Percentiles rank a stretch among this genome's conserved stretches.
phyloP scores from a whole-genome alignment of 2,888 invertebrate species.

The Chydorus sphaericus region DNA sequence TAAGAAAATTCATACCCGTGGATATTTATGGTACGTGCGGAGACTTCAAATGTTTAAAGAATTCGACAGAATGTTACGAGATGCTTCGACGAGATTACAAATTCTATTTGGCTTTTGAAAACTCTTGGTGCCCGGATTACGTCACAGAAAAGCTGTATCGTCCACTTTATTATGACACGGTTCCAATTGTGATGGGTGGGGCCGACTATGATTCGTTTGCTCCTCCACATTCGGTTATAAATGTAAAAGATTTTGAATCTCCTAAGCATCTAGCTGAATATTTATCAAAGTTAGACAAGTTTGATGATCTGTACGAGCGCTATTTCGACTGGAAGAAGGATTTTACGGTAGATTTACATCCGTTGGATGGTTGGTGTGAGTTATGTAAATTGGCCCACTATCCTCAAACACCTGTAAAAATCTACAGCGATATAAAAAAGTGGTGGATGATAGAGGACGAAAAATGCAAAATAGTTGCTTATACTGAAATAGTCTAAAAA shows the following conservation, averaged over 20 bases:
- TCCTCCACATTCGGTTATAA: conserved; percentile 81
- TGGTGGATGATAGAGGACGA: conserved; percentile 10
- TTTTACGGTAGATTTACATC: neutral
- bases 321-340: conserved; percentile 73
- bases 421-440: neutral
- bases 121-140: conserved; percentile 90
- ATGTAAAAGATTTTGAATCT: conserved; percentile 78
- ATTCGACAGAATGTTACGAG: neutral
- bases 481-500: too few relatives aligned
- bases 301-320: conserved; percentile 80
- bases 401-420: neutral
- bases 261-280: conserved; percentile 76
- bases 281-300: conserved; percentile 66
- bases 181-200: conserved; percentile 94
- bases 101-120: conserved; percentile 93
- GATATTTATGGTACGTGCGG: conserved; percentile 90
- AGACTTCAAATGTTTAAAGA: conserved; percentile 42
- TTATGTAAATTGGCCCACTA: conserved; percentile 9
- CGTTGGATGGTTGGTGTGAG: conserved; percentile 4
- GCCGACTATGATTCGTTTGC: conserved; percentile 78
- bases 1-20: conserved; percentile 70
- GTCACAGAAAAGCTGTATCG: conserved; percentile 91
- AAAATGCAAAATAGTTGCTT: too few relatives aligned
- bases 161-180: conserved; percentile 50
- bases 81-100: conserved; percentile 59